phyloP scores from a whole-genome alignment of 2,888 invertebrate species.

The Thumatha senex region DNA sequence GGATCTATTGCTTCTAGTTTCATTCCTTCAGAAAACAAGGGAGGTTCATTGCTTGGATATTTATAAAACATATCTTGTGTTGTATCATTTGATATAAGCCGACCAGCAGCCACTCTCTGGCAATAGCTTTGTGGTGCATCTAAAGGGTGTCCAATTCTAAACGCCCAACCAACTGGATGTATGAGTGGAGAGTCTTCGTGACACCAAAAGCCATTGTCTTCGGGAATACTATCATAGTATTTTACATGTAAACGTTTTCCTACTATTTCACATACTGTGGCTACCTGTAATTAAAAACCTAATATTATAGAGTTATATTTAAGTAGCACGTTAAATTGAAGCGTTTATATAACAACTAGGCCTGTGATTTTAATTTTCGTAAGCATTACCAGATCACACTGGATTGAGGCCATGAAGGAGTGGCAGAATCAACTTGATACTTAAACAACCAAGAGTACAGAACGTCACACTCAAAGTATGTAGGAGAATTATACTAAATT shows the following conservation, averaged over 20 bases:
- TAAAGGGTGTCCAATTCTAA: constrained; percentile 93
- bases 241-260: constrained; percentile 96
- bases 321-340: no score
- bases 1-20: constrained; percentile 99
- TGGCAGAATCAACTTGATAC: no score
- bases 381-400: no score
- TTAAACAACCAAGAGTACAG: no score
- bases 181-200: constrained; percentile 97
- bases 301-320: no score
- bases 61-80: constrained; percentile 90
- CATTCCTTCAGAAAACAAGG: constrained; percentile 92
- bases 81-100: constrained; percentile 90
- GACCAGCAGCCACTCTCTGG: constrained; percentile 88
- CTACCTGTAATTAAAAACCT: constrained; percentile 80
- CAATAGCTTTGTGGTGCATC: constrained; percentile 92
- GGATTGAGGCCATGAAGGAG: no score
- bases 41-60: constrained; percentile 79
- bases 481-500: not conserved
- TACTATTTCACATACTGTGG: constrained; percentile 94
- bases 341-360: no score
- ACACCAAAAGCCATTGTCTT: constrained; percentile 97
- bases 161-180: constrained; percentile 99
- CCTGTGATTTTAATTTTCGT: no score
- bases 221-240: constrained; percentile 92
- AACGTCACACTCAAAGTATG: no score